Evolutionary conservation across 2,797 vertebrate genomes (phyloP), one percentile per base, ranked within the genome.

Genomic region (Malurus leucopterus): DNA sequence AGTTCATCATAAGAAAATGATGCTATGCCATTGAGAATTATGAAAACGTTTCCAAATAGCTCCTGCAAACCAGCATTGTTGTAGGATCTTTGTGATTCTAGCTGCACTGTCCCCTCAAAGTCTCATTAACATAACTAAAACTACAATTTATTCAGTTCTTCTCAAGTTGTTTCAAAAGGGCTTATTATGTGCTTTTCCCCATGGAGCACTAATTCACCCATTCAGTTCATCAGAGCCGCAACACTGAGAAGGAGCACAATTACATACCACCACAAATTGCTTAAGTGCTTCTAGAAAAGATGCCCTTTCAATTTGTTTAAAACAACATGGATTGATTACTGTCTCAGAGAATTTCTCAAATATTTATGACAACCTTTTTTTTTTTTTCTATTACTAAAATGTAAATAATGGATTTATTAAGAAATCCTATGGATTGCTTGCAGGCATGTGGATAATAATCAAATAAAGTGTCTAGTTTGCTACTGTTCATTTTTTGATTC

Each of bases 61-160:
- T 12, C 32, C 24, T 51, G 50, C 34, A 79, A 21, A 15, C 7
- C 34, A 72, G 20, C 10, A 23, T 36, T 79, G 26, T 13, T 76
- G 16, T 10, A 72, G n/a, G 12, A 61, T 32, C 40, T 65, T 68
- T 82, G 62, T 24, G 17, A 71, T 81, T 81, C 27, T 49, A 30
- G 38, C 27, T 68, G 41, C 32, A 53, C 16, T 63, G 41, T 75
- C n/a, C 19, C 26, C 29, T 67, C 9, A 54, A 70, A 70, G 20
- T 57, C 76, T 88, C 77, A 90, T 88, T 88, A 83, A 27, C 62
- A 40, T 95, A 87, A 89, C 41, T 55, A 79, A 94, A 95, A 58
- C 54, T 53, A 89, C 90, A 80, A 84, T 90, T 94, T 78, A 90
- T 92, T 88, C 44, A 75, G 41, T 40, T 62, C 62, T 83, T 50